phyloP scores from a whole-genome alignment of 2,797 vertebrate species.

The Apogon hyalosoma region DNA sequence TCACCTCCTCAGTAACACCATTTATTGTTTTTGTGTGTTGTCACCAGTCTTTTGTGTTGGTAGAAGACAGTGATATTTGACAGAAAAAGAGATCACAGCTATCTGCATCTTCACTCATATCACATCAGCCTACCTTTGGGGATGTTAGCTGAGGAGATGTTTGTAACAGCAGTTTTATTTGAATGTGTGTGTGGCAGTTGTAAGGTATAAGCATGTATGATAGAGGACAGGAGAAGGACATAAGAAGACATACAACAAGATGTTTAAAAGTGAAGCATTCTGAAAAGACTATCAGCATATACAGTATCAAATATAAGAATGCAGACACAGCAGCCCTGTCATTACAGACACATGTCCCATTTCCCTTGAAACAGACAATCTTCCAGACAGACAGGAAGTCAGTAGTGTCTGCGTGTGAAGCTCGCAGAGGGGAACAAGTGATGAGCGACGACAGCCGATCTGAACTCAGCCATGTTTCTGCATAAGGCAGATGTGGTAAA shows the following conservation, averaged over 20 bases:
- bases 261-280: constrained; percentile 36
- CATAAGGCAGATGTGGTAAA: constrained; percentile 55
- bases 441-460: constrained; percentile 69
- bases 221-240: constrained; percentile 64
- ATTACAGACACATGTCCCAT: constrained; percentile 56
- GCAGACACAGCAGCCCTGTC: constrained; percentile 48
- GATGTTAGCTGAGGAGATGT: constrained; percentile 51
- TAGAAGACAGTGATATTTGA: constrained; percentile 68
- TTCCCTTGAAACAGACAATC: constrained; percentile 59
- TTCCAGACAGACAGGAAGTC: constrained; percentile 75
- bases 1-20: constrained; percentile 56
- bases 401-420: constrained; percentile 58
- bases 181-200: constrained; percentile 37
- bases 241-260: constrained; percentile 6
- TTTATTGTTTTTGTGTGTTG: constrained; percentile 64
- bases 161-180: constrained; percentile 64
- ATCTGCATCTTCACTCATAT: constrained; percentile 48
- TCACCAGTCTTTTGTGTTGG: constrained; percentile 58
- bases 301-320: constrained; percentile 21
- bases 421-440: constrained; percentile 54
- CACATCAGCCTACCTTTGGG: constrained; percentile 55
- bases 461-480: constrained; percentile 52
- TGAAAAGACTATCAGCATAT: constrained; percentile 24
- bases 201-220: constrained; percentile 8
- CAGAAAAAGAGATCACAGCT: constrained; percentile 70